A percentile compares a stretch with the other conserved stretches of the same genome.
phyloP scores from a whole-genome alignment of 2,113 vertebrate species.

The Halichoeres trimaculatus region DNA sequence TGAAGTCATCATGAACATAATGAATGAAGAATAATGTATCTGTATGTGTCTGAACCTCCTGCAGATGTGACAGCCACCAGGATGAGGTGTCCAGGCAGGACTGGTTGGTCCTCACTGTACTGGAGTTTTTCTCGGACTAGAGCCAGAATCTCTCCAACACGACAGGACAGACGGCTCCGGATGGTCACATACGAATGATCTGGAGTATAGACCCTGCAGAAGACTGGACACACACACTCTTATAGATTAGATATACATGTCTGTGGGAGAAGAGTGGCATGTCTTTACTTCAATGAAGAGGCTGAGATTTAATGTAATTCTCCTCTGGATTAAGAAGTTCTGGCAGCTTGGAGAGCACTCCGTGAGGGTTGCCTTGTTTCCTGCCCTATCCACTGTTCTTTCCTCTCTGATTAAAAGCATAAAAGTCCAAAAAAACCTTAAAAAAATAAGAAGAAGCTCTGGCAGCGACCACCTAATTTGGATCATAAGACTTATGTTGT shows the following conservation, averaged over 20 bases:
- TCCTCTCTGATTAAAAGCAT: no score
- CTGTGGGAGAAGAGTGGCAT: no score
- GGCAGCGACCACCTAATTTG: no score
- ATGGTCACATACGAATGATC: conserved; percentile 98
- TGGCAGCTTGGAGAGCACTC: background rate
- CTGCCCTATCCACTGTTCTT: no score
- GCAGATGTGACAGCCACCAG: conserved; percentile 93
- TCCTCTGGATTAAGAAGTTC: background rate
- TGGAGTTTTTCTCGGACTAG: conserved; percentile 95
- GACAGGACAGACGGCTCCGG: conserved; percentile 94
- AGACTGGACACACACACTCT: conserved; percentile 80
- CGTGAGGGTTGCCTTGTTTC: no score
- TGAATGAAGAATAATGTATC: background rate
- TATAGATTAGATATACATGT: no score
- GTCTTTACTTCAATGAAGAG: no score
- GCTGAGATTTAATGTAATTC: no score
- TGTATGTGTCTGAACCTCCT: conserved; percentile 81
- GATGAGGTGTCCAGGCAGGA: conserved; percentile 88
- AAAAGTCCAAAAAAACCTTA: no score
- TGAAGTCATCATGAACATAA: background rate
- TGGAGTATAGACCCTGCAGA: conserved; percentile 96
- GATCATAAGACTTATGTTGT: no score
- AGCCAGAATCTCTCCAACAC: conserved; percentile 94
- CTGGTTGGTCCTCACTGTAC: conserved; percentile 92
- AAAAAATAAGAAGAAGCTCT: no score